Conservation (phyloP, 2,888 invertebrate genomes). For the Liodrosophila aerea region DNA sequence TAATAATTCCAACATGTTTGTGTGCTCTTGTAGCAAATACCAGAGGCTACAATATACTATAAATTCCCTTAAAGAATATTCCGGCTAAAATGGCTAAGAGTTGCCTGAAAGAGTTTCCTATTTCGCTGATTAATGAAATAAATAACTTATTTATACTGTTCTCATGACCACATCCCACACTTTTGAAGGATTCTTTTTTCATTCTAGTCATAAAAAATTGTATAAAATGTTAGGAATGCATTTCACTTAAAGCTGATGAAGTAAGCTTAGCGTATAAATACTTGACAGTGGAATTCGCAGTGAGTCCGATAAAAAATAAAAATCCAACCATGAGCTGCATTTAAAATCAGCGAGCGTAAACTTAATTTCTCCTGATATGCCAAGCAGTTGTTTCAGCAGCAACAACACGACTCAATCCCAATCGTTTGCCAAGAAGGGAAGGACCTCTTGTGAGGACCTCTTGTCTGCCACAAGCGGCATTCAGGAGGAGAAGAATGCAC, state of each 20-base stretch:
- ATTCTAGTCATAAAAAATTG: slow-evolving; percentile 6
- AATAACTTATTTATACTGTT: too few relatives aligned
- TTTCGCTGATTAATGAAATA: too few relatives aligned
- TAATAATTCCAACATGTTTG: neutral
- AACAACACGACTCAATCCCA: slow-evolving; percentile 17
- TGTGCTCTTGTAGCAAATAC: too few relatives aligned
- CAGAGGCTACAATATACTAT: too few relatives aligned
- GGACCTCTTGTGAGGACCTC: neutral
- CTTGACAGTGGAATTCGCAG: slow-evolving; percentile 4
- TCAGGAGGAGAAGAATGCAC: slow-evolving; percentile 40
- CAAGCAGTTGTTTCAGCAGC: slow-evolving; percentile 51
- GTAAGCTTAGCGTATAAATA: slow-evolving; percentile 26
- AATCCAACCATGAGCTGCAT: slow-evolving; percentile 45
- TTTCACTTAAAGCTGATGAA: slow-evolving; percentile 25
- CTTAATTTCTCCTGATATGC: slow-evolving; percentile 68
- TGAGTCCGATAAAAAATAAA: slow-evolving; percentile 1
- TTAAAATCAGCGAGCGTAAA: slow-evolving; percentile 69
- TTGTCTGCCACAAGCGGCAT: neutral
- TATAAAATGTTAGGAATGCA: slow-evolving; percentile 25
- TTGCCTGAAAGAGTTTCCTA: too few relatives aligned
- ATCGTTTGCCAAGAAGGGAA: neutral
- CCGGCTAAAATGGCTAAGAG: too few relatives aligned
- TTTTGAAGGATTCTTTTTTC: too few relatives aligned
- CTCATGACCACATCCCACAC: too few relatives aligned
- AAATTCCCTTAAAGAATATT: too few relatives aligned